Evolutionary conservation across 2,113 vertebrate genomes (phyloP).

Genomic region (Ammospiza caudacuta): DNA sequence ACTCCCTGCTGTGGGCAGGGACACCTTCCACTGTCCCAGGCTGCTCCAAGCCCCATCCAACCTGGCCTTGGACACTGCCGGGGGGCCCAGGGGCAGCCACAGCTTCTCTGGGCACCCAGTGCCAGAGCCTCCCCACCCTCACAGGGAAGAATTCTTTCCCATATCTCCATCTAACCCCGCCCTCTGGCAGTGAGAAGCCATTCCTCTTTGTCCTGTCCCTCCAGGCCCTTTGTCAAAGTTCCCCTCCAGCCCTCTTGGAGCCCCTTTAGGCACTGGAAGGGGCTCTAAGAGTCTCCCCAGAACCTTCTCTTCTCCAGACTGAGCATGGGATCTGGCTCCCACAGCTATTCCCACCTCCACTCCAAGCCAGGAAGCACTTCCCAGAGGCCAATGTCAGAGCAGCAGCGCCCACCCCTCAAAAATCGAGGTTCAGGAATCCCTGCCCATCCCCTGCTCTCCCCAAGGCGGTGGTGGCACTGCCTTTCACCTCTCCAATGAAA

Average conservation of each 20-base stretch:
- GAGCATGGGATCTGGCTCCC: not conserved
- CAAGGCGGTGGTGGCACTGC: fast-evolving
- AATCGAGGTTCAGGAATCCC: not conserved
- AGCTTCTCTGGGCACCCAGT: not conserved
- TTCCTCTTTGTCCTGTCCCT: not conserved
- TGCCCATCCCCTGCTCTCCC: not conserved
- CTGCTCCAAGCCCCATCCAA: not conserved
- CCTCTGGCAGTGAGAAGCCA: not conserved
- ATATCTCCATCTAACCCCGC: not conserved
- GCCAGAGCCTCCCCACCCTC: not conserved
- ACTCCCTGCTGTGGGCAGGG: not conserved
- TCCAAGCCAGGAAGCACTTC: not conserved
- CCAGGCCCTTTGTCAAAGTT: not conserved
- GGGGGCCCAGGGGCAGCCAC: not conserved
- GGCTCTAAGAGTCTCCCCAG: not conserved
- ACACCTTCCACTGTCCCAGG: not conserved
- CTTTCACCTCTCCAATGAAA: not conserved
- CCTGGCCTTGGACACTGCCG: not conserved
- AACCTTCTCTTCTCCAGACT: not conserved
- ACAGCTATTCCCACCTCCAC: too few species aligned
- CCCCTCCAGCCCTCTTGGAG: not conserved
- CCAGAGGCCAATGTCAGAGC: too few species aligned
- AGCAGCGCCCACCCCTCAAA: fast-evolving
- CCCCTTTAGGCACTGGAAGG: not conserved
- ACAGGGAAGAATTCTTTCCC: not conserved